phyloP scores from a whole-genome alignment of 2,888 invertebrate genomes.

The Stenchaetothrips biformis region DNA sequence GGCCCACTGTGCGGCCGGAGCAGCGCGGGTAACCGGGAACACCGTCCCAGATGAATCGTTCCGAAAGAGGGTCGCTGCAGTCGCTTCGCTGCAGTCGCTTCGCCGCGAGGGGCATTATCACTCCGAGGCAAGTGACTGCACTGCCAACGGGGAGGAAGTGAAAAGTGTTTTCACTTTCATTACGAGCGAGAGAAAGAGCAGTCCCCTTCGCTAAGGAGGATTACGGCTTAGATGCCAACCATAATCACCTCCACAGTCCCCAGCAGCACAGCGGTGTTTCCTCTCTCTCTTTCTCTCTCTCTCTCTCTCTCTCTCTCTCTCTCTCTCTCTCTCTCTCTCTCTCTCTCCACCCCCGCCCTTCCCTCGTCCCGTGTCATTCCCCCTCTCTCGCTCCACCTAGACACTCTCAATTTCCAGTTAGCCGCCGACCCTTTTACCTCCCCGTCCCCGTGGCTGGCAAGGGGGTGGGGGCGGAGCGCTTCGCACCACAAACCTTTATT shows the following conservation, averaged over 20 bases:
- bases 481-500: neutral
- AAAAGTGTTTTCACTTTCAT: slow-evolving; percentile 19
- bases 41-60: too few species aligned
- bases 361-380: neutral
- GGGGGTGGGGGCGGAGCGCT: too few species aligned
- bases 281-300: neutral
- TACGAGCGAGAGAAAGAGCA: neutral
- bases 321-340: slow-evolving; percentile 26
- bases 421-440: too few species aligned
- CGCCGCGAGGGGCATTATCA: too few species aligned
- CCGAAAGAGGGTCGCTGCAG: neutral
- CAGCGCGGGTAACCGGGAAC: too few species aligned
- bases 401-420: too few species aligned
- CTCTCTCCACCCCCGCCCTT: neutral
- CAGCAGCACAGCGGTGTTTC: neutral
- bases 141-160: neutral
- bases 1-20: too few species aligned
- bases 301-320: slow-evolving; percentile 3
- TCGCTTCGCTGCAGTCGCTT: neutral
- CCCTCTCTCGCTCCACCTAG: too few species aligned
- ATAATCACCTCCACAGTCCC: slow-evolving; percentile 15
- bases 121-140: neutral
- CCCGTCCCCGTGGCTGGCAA: too few species aligned
- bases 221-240: slow-evolving; percentile 22
- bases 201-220: slow-evolving; percentile 16